Evolutionary conservation across 2,113 vertebrate species (phyloP), one percentile per base, ranked within the genome.

Genomic region (Nothobranchius kuhntae): DNA sequence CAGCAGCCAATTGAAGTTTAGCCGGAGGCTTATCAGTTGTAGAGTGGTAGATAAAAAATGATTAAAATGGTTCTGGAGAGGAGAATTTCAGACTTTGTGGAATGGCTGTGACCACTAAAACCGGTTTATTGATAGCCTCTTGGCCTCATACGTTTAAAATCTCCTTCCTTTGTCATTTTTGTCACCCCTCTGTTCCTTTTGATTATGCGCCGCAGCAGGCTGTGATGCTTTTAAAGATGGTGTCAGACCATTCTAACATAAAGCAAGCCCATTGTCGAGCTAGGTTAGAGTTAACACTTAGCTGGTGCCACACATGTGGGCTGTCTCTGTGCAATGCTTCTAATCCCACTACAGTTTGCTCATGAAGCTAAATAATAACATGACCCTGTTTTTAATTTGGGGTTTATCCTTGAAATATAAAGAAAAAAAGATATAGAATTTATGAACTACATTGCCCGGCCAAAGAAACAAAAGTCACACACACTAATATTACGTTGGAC

Each of bases 1-100:
- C 58, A 62, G 55, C 17, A 70, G 60, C 35, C 9, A 13, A 77
- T 61, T 84, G 78, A 80, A 73, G 84, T 78, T 71, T 70, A 38
- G 65, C 78, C 55, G 58, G 44, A 60, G 88, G 61, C 75, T 59
- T 65, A 75, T 82, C 69, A 60, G 71, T 75, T 77, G 80, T 80
- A 78, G 71, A 65, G 65, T 59, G 59, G 66, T 51, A 60, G 80
- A 79, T 75, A 53, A 65, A 78, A 80, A 66, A 70, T 80, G 44
- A 85, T 82, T 77, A 61, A 77, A 85, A 72, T 82, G 52, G 44
- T 61, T 77, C 60, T 78, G 77, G 50, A 69, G 61, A 77, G 69
- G 72, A 24, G 12, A 53, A 79, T 68, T 44, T 64, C 66, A 45
- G 60, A 71, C 61, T 58, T 70, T 60, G 46, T 64, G 53, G 46